phyloP scores from a whole-genome alignment of 1,140 invertebrate genomes.

The Conopomorpha cramerella region DNA sequence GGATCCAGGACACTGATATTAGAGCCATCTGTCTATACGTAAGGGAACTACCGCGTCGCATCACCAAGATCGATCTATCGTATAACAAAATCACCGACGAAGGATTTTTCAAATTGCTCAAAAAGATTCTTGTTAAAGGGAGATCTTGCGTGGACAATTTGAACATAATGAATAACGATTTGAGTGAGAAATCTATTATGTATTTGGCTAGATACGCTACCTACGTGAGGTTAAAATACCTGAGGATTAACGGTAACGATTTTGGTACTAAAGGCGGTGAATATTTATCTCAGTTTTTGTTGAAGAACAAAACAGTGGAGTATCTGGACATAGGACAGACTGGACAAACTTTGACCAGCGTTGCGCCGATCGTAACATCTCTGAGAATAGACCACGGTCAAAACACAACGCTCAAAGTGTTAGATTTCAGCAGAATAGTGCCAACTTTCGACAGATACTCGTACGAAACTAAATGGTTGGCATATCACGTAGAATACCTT shows the following conservation, averaged over 20 bases:
- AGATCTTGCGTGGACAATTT: constrained; percentile 42
- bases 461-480: constrained; percentile 44
- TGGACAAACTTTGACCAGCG: constrained; percentile 52
- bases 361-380: constrained; percentile 48
- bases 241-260: constrained; percentile 62
- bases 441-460: constrained; percentile 39
- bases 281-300: constrained; percentile 49
- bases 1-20: constrained; percentile 53
- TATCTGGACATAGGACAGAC: constrained; percentile 62
- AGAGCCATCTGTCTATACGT: constrained; percentile 50
- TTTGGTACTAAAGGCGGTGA: constrained; percentile 51
- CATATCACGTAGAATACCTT: constrained; percentile 40
- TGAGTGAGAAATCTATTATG: constrained; percentile 37
- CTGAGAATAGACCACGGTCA: constrained; percentile 36
- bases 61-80: constrained; percentile 55
- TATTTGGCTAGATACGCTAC: constrained; percentile 32
- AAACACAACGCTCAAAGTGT: constrained; percentile 44
- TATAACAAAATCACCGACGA: constrained; percentile 61
- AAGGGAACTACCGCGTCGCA: constrained; percentile 29
- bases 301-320: constrained; percentile 42
- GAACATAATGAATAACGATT: constrained; percentile 60
- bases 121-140: constrained; percentile 31
- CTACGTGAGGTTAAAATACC: constrained; percentile 44
- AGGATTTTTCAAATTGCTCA: constrained; percentile 56
- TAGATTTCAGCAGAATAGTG: constrained; percentile 62